These are phyloP conservation scores for Drosophila azteca DNA, from an alignment of 1,140 invertebrate genomes.

Conservation along the genomic window DNA sequence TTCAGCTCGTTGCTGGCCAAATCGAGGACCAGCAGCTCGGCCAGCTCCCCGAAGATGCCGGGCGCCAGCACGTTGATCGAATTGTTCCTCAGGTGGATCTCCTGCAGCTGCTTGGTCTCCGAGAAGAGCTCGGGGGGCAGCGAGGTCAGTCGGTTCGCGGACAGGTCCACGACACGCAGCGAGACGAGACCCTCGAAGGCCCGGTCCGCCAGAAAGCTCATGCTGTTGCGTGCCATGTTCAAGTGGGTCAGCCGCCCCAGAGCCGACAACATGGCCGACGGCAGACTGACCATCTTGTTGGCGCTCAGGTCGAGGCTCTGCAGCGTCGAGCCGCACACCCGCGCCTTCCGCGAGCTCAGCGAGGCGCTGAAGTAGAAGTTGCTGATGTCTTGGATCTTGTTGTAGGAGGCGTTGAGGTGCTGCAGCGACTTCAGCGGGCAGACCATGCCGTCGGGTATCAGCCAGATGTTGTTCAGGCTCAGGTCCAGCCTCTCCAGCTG, in stretches of 20 bases:
- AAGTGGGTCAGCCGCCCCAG: slow-evolving; percentile 87
- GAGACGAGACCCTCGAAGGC: slow-evolving; percentile 91
- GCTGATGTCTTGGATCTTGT: slow-evolving; percentile 90
- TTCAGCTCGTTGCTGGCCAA: slow-evolving; percentile 93
- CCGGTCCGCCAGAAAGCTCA: slow-evolving; percentile 91
- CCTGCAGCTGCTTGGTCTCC: slow-evolving; percentile 91
- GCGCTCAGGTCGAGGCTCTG: slow-evolving; percentile 91
- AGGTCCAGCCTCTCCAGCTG: slow-evolving; percentile 92
- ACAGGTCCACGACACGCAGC: slow-evolving; percentile 90
- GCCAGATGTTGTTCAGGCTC: slow-evolving; percentile 94
- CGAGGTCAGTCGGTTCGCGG: slow-evolving; percentile 92
- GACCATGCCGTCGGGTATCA: slow-evolving; percentile 91
- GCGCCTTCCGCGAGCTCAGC: slow-evolving; percentile 86
- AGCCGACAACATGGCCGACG: slow-evolving; percentile 90
- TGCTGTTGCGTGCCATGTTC: slow-evolving; percentile 88
- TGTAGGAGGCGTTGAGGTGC: slow-evolving; percentile 91
- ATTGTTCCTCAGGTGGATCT: slow-evolving; percentile 93
- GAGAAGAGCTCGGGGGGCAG: slow-evolving; percentile 92
- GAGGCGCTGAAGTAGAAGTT: slow-evolving; percentile 90
- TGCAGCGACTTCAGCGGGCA: slow-evolving; percentile 91
- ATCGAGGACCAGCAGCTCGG: slow-evolving; percentile 92
- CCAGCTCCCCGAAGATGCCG: slow-evolving; percentile 92
- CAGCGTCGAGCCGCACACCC: slow-evolving; percentile 88
- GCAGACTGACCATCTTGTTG: slow-evolving; percentile 92
- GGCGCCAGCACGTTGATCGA: slow-evolving; percentile 93